Conservation (phyloP, 2,797 vertebrate genomes). For the Orestias chungarensis region DNA sequence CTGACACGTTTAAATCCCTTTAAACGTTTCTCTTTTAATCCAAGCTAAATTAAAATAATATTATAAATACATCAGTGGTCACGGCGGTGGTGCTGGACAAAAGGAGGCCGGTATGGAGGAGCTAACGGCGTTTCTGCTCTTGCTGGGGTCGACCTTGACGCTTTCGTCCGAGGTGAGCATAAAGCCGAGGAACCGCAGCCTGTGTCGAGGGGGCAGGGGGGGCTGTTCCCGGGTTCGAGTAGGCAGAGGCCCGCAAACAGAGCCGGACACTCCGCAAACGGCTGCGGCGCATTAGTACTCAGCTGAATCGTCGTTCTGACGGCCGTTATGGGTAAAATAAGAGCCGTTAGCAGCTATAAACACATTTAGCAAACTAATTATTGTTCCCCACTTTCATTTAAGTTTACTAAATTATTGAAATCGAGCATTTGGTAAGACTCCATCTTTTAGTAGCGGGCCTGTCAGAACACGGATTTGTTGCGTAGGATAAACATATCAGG, state of each 20-base stretch:
- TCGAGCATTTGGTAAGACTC: rapidly evolving
- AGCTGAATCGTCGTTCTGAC: neutral
- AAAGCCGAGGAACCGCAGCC: conserved; percentile 23
- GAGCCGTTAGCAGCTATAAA: neutral
- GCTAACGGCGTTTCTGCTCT: conserved; percentile 72
- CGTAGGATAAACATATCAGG: conserved; percentile 32
- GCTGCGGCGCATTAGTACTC: neutral
- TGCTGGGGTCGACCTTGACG: conserved; percentile 80
- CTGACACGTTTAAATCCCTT: neutral
- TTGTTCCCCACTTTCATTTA: neutral
- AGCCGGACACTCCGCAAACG: neutral
- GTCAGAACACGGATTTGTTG: conserved; percentile 19
- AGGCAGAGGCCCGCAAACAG: neutral
- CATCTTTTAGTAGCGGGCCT: rapidly evolving
- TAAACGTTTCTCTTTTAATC: conserved; percentile 6
- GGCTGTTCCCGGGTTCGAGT: neutral
- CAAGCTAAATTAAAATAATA: too few species aligned
- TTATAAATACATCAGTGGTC: conserved; percentile 28
- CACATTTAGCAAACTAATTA: neutral
- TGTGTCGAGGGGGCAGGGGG: conserved; percentile 3
- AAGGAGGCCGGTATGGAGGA: conserved; percentile 73
- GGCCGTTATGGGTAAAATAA: neutral
- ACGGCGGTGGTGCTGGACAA: conserved; percentile 45
- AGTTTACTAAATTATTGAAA: rapidly evolving
- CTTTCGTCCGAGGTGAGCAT: conserved; percentile 80